Evolutionary conservation across 2,797 vertebrate species (phyloP).

Genomic region (Cottoperca gobio): DNA sequence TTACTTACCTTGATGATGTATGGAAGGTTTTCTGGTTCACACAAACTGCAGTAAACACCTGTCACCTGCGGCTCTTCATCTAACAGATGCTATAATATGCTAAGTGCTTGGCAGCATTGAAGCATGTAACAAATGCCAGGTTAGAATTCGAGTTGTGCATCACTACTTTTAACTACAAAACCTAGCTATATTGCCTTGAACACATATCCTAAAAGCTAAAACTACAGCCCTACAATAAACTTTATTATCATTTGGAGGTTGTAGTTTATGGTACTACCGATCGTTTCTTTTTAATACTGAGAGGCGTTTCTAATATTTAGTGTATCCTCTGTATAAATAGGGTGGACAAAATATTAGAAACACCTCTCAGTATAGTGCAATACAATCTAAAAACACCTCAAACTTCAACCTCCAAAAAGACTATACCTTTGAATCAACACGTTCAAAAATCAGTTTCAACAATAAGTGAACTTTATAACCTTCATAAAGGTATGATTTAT

Average conservation of each 20-base stretch:
- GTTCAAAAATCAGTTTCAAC: neutral
- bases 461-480: neutral
- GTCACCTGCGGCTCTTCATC: slow-evolving; percentile 2
- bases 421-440: neutral
- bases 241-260: neutral
- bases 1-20: neutral
- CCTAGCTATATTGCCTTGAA: neutral
- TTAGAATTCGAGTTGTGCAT: neutral
- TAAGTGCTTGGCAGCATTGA: neutral
- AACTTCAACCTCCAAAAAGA: neutral
- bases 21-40: neutral
- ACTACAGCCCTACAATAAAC: neutral
- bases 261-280: neutral
- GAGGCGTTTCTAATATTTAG: neutral
- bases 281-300: neutral
- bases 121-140: neutral
- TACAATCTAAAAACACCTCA: neutral
- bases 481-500: neutral
- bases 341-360: neutral
- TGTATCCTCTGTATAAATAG: neutral
- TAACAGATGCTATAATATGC: neutral
- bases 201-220: neutral
- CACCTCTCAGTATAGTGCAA: neutral
- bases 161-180: neutral
- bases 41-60: neutral